Evolutionary conservation across 2,113 vertebrate genomes (phyloP), one percentile per base, ranked within the genome.

Genomic region (Scomber japonicus): DNA sequence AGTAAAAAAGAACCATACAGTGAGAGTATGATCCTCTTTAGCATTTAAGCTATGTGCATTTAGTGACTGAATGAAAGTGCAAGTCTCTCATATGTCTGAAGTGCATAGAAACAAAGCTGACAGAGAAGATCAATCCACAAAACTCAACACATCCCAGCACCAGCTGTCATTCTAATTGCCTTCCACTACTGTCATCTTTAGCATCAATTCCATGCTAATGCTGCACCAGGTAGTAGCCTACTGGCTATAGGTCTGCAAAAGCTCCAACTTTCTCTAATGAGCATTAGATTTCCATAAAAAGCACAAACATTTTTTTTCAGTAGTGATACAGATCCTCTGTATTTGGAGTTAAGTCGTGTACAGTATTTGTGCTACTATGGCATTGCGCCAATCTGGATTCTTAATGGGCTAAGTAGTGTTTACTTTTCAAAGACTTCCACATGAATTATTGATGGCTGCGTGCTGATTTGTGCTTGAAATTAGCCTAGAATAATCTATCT

Each of bases 401-500:
- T 62, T 93, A 91, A 92, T 90, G 89, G 91, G 76, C 85, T 89
- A 82, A 89, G 78, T 64, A 74, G 71, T 91, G 87, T 92, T 94
- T 93, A 91, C 93, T 91, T 87, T 91, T 87, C 85, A 89, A 91
- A 91, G 87, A 81, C 82, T 91, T 85, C 50, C 81, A 78, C 89
- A 90, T 95, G 86, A 93, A 95, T 93, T 93, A 94, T 94, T 92
- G 87, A 94, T 93, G 87, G 64, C 21, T 78, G 78, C 5, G 35
- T 78, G 81, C 71, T 78, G 88, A 88, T 89, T 91, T 90, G 81
- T 86, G 88, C 81, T 79, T 71, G 74, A 83, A 91, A 92, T 94
- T 91, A 82, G 75, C 62, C 74, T 44, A 6, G 76, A 87, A 83
- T 88, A 90, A 91, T 90, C 84, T 71, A 82, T 86, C 72, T 53